phyloP scores from a whole-genome alignment of 1,140 invertebrate species.

The Scaptomyza graminum region DNA sequence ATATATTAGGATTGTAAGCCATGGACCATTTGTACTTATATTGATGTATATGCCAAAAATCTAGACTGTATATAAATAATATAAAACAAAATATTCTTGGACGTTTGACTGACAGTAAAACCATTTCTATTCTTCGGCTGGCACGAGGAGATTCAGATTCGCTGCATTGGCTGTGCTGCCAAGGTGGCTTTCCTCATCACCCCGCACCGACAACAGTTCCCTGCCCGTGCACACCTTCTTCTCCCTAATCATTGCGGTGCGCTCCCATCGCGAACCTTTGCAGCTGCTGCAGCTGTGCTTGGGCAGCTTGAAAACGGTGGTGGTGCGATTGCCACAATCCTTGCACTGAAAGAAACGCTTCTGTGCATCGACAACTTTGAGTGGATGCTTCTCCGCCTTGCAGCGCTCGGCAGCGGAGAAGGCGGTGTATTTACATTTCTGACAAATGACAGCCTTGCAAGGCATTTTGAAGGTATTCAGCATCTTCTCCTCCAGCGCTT shows the following conservation, averaged over 20 bases:
- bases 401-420: constrained; percentile 93
- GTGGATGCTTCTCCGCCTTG: constrained; percentile 90
- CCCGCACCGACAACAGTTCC: constrained; percentile 87
- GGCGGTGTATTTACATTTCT: constrained; percentile 95
- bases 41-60: constrained; percentile 61
- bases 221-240: constrained; percentile 85
- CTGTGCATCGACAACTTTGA: constrained; percentile 90
- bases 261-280: constrained; percentile 89
- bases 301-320: constrained; percentile 91
- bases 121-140: constrained; percentile 74
- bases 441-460: constrained; percentile 94
- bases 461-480: constrained; percentile 91
- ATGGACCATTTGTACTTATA: constrained; percentile 63
- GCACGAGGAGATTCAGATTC: constrained; percentile 90
- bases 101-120: neutral
- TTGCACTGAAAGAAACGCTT: constrained; percentile 96
- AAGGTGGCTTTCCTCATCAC: constrained; percentile 89
- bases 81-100: constrained; percentile 21
- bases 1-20: constrained; percentile 26
- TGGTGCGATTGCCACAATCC: constrained; percentile 93
- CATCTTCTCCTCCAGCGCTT: constrained; percentile 97
- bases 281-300: constrained; percentile 91
- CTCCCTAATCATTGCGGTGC: constrained; percentile 92
- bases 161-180: constrained; percentile 86
- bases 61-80: constrained; percentile 62